These are phyloP conservation scores for Panurus biarmicus DNA, from an alignment of 2,113 vertebrate genomes.

Conservation along the genomic window DNA sequence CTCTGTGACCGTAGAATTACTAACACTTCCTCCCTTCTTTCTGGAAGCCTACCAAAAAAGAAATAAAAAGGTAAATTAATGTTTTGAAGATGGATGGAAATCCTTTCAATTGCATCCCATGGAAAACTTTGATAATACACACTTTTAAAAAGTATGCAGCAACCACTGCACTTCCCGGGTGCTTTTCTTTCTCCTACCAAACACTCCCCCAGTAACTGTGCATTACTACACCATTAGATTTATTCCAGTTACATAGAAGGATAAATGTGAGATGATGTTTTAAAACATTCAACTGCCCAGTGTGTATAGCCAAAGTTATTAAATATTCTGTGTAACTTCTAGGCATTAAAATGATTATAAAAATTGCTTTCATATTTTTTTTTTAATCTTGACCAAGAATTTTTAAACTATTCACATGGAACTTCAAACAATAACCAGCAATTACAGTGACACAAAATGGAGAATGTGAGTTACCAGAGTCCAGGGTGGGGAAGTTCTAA, in stretches of 20 bases:
- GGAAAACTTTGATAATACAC: background rate
- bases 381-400: background rate
- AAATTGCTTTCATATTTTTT: background rate
- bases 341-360: background rate
- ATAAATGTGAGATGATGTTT: background rate
- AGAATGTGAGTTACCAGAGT: background rate
- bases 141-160: background rate
- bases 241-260: background rate
- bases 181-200: background rate
- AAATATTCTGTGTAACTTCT: background rate
- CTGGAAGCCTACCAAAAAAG: background rate
- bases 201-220: background rate
- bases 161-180: background rate
- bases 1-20: background rate
- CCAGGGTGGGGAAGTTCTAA: background rate
- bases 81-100: background rate
- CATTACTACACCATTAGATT: background rate
- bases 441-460: background rate
- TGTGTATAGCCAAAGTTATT: background rate
- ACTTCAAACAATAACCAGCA: background rate
- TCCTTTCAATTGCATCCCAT: background rate
- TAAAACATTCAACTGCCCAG: background rate
- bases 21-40: background rate
- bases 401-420: background rate
- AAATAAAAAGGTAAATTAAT: background rate